Percentiles rank a stretch among this genome's conserved stretches.
These are phyloP conservation scores for Drosophila greeni DNA, from an alignment of 2,888 invertebrate genomes.

Conservation along the genomic window DNA sequence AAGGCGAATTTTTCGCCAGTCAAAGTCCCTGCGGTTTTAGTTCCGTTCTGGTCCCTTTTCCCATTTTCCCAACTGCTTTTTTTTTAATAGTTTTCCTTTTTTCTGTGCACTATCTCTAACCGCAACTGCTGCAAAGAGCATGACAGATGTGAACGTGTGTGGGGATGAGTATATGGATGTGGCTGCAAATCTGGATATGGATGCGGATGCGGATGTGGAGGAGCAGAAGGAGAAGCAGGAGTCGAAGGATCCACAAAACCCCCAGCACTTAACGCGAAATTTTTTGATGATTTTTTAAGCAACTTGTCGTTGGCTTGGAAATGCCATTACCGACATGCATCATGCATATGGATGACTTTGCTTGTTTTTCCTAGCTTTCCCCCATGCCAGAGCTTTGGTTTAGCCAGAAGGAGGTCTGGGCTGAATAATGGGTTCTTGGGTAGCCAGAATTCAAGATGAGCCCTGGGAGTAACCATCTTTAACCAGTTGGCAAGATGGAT, in stretches of 20 bases:
- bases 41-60: constrained; percentile 17
- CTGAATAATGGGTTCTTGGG: constrained; percentile 4
- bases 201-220: constrained; percentile 12
- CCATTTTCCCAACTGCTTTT: background rate
- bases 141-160: constrained; percentile 49
- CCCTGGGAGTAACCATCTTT: constrained; percentile 11
- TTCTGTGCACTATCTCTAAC: constrained; percentile 24
- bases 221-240: background rate
- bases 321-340: constrained; percentile 62
- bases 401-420: constrained; percentile 7
- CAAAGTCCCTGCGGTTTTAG: constrained; percentile 46
- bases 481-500: constrained; percentile 13
- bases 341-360: constrained; percentile 60
- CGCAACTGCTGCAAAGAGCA: constrained; percentile 62
- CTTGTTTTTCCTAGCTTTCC: constrained; percentile 6
- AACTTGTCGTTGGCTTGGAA: constrained; percentile 52
- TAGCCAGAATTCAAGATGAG: constrained; percentile 24
- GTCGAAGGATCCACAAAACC: constrained; percentile 3
- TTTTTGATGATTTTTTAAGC: constrained; percentile 58
- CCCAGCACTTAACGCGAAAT: constrained; percentile 44
- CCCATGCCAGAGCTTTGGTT: constrained; percentile 7
- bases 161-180: constrained; percentile 22
- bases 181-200: constrained; percentile 17
- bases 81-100: background rate
- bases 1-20: constrained; percentile 36